phyloP scores from a whole-genome alignment of 2,113 vertebrate genomes.

The Aptenodytes patagonicus region DNA sequence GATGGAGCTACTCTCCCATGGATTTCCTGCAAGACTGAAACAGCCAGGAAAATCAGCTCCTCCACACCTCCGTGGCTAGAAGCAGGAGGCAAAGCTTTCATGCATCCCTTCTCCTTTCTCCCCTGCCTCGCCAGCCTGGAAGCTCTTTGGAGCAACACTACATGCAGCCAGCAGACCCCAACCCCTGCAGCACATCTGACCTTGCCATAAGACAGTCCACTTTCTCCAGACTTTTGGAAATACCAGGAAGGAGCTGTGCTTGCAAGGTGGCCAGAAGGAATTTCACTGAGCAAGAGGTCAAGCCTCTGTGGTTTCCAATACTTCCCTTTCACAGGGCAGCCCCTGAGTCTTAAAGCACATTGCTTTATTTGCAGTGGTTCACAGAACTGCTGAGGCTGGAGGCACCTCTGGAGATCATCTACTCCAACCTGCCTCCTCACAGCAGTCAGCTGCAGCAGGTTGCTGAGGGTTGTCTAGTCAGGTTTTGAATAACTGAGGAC shows the following conservation, averaged over 20 bases:
- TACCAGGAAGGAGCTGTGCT: not conserved
- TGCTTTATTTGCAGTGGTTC: not conserved
- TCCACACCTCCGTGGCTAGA: not conserved
- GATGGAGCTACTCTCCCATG: not conserved
- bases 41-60: not conserved
- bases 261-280: not conserved
- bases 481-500: not conserved
- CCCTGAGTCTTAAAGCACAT: not conserved
- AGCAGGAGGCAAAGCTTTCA: not conserved
- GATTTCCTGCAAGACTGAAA: not conserved
- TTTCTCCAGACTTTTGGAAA: not conserved
- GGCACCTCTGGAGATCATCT: not conserved
- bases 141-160: not conserved
- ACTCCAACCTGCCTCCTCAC: not conserved
- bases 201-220: rapidly evolving
- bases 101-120: not conserved
- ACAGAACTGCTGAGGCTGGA: not conserved
- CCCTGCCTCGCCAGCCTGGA: not conserved
- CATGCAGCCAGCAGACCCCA: too few relatives aligned
- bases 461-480: not conserved
- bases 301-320: not conserved
- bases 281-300: not conserved
- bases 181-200: not conserved
- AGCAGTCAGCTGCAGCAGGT: not conserved
- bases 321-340: not conserved